These are phyloP conservation scores for Scelioninae gen. 2 DNA, from an alignment of 2,888 invertebrate genomes.

Conservation along the genomic window DNA sequence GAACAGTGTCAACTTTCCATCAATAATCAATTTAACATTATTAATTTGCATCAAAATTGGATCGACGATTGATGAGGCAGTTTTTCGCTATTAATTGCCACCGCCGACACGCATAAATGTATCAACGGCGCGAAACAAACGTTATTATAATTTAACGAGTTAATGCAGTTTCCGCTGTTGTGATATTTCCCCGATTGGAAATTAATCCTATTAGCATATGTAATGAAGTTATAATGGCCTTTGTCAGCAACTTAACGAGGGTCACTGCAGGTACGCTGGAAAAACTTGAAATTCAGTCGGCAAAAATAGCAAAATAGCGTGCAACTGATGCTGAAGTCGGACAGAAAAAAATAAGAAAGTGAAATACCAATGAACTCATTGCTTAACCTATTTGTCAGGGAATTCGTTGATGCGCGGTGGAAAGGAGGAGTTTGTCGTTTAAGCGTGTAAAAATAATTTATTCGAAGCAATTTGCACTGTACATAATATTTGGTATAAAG, in stretches of 20 bases:
- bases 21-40: constrained; percentile 4
- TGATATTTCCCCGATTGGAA: constrained; percentile 29
- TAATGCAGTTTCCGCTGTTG: constrained; percentile 22
- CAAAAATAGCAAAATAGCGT: too few species aligned
- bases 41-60: constrained; percentile 50
- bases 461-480: constrained; percentile 64
- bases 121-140: constrained; percentile 15
- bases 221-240: constrained; percentile 40
- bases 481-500: constrained; percentile 65
- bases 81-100: constrained; percentile 28
- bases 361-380: too few species aligned
- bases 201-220: constrained; percentile 38
- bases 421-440: too few species aligned
- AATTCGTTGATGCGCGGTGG: too few species aligned
- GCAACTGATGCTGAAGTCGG: too few species aligned
- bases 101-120: constrained; percentile 16
- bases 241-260: constrained; percentile 34
- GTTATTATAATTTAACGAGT: constrained; percentile 16
- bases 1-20: too few species aligned
- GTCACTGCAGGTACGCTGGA: constrained; percentile 31
- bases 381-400: too few species aligned
- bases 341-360: too few species aligned
- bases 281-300: too few species aligned
- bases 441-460: constrained; percentile 71
- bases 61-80: constrained; percentile 30